phyloP scores from a whole-genome alignment of 1,140 invertebrate species.

The Archegozetes longisetosus region DNA sequence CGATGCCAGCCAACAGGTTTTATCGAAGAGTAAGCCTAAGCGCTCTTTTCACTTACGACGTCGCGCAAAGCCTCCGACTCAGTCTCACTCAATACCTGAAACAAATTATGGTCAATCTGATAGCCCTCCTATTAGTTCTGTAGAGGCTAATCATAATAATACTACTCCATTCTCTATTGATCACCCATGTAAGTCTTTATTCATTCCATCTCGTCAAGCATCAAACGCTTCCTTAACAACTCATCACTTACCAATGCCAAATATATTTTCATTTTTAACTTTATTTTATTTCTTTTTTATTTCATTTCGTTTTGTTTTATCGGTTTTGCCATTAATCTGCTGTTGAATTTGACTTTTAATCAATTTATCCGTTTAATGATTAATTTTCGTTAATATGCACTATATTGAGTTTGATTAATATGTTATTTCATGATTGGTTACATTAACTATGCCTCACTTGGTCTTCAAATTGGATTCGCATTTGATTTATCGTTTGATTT shows the following conservation, averaged over 20 bases:
- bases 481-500: background rate
- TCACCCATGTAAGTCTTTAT: background rate
- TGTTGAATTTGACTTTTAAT: background rate
- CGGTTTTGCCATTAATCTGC: no score
- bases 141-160: background rate
- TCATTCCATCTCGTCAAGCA: background rate
- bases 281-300: no score
- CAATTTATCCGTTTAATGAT: background rate
- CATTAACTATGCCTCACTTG: no score
- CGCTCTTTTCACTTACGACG: constrained; percentile 21
- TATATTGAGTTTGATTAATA: background rate
- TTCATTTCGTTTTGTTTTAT: no score
- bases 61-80: constrained; percentile 1
- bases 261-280: no score
- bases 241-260: background rate
- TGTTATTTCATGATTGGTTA: background rate
- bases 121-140: background rate
- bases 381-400: background rate
- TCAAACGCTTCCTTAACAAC: no score
- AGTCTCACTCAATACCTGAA: constrained; percentile 10
- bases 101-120: background rate
- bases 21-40: constrained; percentile 21
- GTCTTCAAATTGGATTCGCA: background rate
- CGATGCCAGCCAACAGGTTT: constrained; percentile 12
- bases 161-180: background rate